Evolutionary conservation across 1,140 invertebrate genomes (phyloP).

Genomic region (Scaptomyza hsui): DNA sequence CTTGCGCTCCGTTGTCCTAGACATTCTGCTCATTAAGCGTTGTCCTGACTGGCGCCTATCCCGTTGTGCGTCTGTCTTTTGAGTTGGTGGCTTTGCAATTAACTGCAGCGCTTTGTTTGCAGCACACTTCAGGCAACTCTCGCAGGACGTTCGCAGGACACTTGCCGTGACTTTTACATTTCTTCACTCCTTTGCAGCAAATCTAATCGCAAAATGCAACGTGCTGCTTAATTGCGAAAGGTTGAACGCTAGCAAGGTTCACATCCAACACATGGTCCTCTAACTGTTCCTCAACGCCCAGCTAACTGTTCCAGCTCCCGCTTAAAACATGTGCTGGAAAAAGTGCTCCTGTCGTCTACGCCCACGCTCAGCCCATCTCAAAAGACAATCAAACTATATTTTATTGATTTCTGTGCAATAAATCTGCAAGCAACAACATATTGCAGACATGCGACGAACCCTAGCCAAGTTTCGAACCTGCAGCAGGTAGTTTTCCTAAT

Average conservation of each 20-base stretch:
- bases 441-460: slow-evolving; percentile 2
- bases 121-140: slow-evolving; percentile 5
- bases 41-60: slow-evolving; percentile 68
- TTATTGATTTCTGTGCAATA: slow-evolving; percentile 67
- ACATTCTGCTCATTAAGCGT: slow-evolving; percentile 61
- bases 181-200: slow-evolving; percentile 70
- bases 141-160: slow-evolving; percentile 26
- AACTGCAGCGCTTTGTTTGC: slow-evolving; percentile 72
- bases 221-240: slow-evolving; percentile 63
- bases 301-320: neutral
- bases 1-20: slow-evolving; percentile 45
- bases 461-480: slow-evolving; percentile 9
- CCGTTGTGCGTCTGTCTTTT: slow-evolving; percentile 59
- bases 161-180: slow-evolving; percentile 57
- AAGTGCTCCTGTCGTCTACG: slow-evolving; percentile 63
- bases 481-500: slow-evolving; percentile 25
- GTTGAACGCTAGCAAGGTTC: no score
- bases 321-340: slow-evolving; percentile 68
- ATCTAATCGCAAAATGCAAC: slow-evolving; percentile 61
- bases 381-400: slow-evolving; percentile 56
- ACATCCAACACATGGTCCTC: slow-evolving; percentile 56
- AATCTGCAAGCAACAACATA: slow-evolving; percentile 30
- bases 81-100: slow-evolving; percentile 80
- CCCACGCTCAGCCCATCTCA: slow-evolving; percentile 17
- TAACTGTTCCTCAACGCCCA: slow-evolving; percentile 40